Evolutionary conservation across 1,140 invertebrate species (phyloP), one percentile per base, ranked within the genome.

Genomic region (Drosophila nigromelanica): DNA sequence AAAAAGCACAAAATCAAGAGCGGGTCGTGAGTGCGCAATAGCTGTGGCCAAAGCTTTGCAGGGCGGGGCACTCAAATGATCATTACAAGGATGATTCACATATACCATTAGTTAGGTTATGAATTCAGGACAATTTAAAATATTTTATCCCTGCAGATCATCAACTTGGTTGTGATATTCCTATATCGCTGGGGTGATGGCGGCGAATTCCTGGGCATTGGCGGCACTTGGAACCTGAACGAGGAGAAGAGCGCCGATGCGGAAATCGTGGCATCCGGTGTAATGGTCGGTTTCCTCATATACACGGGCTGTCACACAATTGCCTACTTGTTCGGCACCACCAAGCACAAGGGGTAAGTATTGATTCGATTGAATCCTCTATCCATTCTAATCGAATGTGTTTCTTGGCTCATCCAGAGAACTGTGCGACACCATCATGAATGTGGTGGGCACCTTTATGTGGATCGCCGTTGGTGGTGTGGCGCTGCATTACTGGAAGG

Each of bases 141-240:
- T 37, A n/a, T 7, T 35, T 15, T 15, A 5, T 43, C 15, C 5
- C 47, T 68, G n/a, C 55, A 89, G 96, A 93, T 97, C 10, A 77
- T 97, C 45, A 97, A 97, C 90, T 92, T 97, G 55, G 95, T 97
- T 11, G 95, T 97, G 59, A 83, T 97, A 27, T 95, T 97, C 45
- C 92, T 97, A 1, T 97, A 97, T 91, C 94, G 96, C 72, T 95
- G 95, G 42, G 96, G 96, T n/a, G 95, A 95, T 89, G 93, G 94
- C 47, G 96, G 96, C 2, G 94, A 95, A 78, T 97, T 97, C 89
- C 92, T 97, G 42, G 96, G 96, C 27, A 95, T 97, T 14, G 96
- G 96, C 40, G 96, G 96, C 33, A 96, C 96, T 7, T 97, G 96
- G 96, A 97, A 97, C 92, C 92, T 97, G n/a, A 96, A 96, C 80